phyloP scores from a whole-genome alignment of 2,888 invertebrate species.

The Philonicus albiceps region DNA sequence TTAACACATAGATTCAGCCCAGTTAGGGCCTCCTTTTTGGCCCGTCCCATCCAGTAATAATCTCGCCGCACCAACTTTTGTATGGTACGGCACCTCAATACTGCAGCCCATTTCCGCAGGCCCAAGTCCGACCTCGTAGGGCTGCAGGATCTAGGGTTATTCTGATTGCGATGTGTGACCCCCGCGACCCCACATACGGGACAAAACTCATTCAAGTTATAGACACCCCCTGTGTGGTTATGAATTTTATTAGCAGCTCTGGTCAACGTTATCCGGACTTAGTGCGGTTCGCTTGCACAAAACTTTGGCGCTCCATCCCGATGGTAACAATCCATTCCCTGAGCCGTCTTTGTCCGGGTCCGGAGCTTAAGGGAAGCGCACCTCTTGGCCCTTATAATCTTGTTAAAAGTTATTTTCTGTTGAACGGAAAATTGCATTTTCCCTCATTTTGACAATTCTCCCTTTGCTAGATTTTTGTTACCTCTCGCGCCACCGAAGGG shows the following conservation, averaged over 20 bases:
- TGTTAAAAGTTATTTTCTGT: conserved; percentile 41
- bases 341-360: not conserved
- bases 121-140: not conserved
- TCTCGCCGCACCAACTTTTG: conserved; percentile 15
- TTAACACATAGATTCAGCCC: conserved; percentile 35
- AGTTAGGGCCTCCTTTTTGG: conserved; percentile 28
- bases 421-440: conserved; percentile 40
- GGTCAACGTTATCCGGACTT: conserved; percentile 33
- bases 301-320: not conserved
- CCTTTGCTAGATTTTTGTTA: not conserved
- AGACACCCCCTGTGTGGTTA: conserved; percentile 32
- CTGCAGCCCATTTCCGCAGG: not conserved
- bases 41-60: not conserved
- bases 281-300: conserved; percentile 1
- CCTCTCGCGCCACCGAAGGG: not conserved
- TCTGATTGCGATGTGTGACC: not conserved
- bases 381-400: conserved; percentile 33
- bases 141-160: not conserved
- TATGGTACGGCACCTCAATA: not conserved
- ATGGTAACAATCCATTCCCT: not conserved
- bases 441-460: conserved; percentile 8
- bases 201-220: conserved; percentile 13
- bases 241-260: conserved; percentile 41
- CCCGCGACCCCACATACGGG: not conserved
- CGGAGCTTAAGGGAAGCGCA: not conserved